Evolutionary conservation across 2,888 invertebrate species (phyloP), one percentile per base, ranked within the genome.

Genomic region (Lucinisca nassula): DNA sequence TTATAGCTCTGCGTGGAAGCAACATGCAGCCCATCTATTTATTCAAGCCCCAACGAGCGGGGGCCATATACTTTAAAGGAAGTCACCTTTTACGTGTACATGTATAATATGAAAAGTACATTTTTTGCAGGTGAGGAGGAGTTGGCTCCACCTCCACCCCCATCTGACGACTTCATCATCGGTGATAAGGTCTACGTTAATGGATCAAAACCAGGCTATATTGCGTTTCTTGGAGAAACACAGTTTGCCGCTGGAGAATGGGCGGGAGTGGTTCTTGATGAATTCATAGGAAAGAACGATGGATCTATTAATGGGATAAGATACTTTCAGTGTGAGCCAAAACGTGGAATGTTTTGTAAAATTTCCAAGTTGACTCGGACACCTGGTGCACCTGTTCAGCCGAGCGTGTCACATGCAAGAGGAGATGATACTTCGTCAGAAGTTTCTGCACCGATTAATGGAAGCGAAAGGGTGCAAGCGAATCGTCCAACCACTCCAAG

Each of bases 91-190:
- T n/a, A n/a, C n/a, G n/a, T n/a, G n/a, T n/a, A n/a, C n/a, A n/a
- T n/a, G n/a, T n/a, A n/a, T n/a, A n/a, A n/a, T n/a, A n/a, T 24
- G 21, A 58, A 58, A 21, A 70, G n/a, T 45, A 67, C 30, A 21
- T 45, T 81, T 73, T 45, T 84, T 90, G 40, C 91, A 92, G 95
- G 94, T 89, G 94, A 94, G 84, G 94, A 95, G 45, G 94, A 95
- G 58, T 75, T 85, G 49, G 79, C 85, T 37, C 82, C 61, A 21
- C 87, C 89, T 0, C 76, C 83, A 10, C 87, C 87, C 0, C 92
- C 92, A 17, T 73, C 82, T n/a, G 99, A 99, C 97, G 98, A 98
- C 97, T 99, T 98, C 96, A 99, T 98, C 95, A 98, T 99, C 95
- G 99, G 99, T 38, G 98, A 99, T 96, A 97, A 98, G 90, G 98